phyloP scores from a whole-genome alignment of 1,140 invertebrate species.

The Heliothis virescens region DNA sequence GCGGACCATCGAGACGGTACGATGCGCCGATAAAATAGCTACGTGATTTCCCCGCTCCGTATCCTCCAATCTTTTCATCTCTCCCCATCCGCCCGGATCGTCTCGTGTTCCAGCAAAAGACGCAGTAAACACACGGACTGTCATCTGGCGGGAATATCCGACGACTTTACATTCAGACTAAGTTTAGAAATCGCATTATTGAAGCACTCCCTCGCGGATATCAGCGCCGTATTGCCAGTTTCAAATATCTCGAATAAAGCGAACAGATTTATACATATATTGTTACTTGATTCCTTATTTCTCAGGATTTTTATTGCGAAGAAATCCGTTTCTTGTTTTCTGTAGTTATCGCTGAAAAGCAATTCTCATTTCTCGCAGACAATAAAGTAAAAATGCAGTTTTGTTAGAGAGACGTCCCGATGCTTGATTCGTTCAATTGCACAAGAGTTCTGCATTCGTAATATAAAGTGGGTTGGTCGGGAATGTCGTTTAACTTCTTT shows the following conservation, averaged over 20 bases:
- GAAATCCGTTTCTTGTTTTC: slow-evolving; percentile 48
- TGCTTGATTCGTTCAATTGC: slow-evolving; percentile 63
- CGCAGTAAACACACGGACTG: slow-evolving; percentile 72
- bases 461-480: slow-evolving; percentile 59
- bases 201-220: slow-evolving; percentile 65
- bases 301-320: slow-evolving; percentile 36
- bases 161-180: slow-evolving; percentile 72
- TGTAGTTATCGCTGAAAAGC: slow-evolving; percentile 29
- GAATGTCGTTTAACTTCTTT: slow-evolving; percentile 74
- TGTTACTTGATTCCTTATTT: slow-evolving; percentile 44
- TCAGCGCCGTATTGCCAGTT: slow-evolving; percentile 60
- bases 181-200: slow-evolving; percentile 74
- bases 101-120: slow-evolving; percentile 56
- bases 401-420: slow-evolving; percentile 61
- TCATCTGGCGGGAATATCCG: slow-evolving; percentile 74
- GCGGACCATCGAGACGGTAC: slow-evolving; percentile 57
- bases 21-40: slow-evolving; percentile 74
- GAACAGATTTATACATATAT: slow-evolving; percentile 38
- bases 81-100: slow-evolving; percentile 59
- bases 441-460: slow-evolving; percentile 70
- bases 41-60: slow-evolving; percentile 77
- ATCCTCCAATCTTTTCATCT: slow-evolving; percentile 79
- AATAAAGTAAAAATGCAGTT: slow-evolving; percentile 65
- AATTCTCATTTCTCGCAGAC: slow-evolving; percentile 47
- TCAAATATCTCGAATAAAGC: slow-evolving; percentile 50